phyloP scores from a whole-genome alignment of 2,888 invertebrate genomes.

The Dryobotodes eremita region DNA sequence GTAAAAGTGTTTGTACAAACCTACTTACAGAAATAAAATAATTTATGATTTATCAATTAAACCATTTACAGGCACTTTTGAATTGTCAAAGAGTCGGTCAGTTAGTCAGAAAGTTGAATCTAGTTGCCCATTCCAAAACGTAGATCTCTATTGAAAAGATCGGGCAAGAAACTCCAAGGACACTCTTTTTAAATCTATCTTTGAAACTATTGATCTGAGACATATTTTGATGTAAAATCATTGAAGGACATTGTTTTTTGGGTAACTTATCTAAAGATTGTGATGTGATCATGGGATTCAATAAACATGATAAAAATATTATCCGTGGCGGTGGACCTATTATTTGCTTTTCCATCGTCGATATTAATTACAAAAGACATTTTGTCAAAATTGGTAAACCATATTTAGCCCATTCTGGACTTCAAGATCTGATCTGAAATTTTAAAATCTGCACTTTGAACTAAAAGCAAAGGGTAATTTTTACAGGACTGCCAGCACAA shows the following conservation, averaged over 20 bases:
- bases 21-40: too few species aligned
- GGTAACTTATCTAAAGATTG: background rate
- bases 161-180: too few species aligned
- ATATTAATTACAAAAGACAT: background rate
- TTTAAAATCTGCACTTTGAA: conserved; percentile 37
- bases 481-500: conserved; percentile 29
- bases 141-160: too few species aligned
- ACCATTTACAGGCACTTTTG: too few species aligned
- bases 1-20: too few species aligned
- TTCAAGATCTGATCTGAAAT: conserved; percentile 46
- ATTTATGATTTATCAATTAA: too few species aligned
- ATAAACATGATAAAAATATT: too few species aligned
- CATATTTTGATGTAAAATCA: background rate
- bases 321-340: background rate
- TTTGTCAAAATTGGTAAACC: conserved; percentile 18
- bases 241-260: background rate
- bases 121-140: too few species aligned
- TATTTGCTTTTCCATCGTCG: background rate
- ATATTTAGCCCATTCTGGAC: conserved; percentile 15
- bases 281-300: too few species aligned
- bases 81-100: too few species aligned
- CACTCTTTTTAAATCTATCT: too few species aligned
- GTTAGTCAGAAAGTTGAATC: too few species aligned
- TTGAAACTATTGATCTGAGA: background rate
- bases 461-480: conserved; percentile 33